Conservation (phyloP, 2,113 vertebrate genomes). For the Struthio camelus region DNA sequence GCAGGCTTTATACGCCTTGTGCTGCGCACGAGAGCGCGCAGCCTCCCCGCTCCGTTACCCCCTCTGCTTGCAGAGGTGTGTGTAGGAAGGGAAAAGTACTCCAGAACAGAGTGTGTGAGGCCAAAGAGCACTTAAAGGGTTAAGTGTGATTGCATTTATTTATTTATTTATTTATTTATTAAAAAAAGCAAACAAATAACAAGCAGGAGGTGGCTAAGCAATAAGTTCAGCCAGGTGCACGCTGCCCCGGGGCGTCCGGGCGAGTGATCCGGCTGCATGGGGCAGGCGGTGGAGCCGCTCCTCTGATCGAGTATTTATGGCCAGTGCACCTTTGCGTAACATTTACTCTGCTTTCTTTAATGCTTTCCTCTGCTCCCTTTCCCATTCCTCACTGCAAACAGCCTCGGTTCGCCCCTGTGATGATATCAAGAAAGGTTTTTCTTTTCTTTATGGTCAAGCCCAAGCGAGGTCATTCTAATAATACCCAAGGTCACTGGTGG, state of each 20-base stretch:
- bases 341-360: conserved; percentile 68
- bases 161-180: too few species aligned
- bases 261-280: conserved; percentile 53
- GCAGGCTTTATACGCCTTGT: accelerated
- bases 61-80: background rate
- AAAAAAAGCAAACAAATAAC: background rate
- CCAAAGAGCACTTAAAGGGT: background rate
- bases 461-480: conserved; percentile 89
- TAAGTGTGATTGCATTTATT: background rate
- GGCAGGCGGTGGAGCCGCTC: conserved; percentile 49
- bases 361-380: conserved; percentile 22
- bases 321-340: conserved; percentile 74
- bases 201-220: background rate
- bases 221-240: background rate
- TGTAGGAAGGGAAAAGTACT: background rate
- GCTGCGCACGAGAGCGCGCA: background rate
- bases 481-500: conserved; percentile 84
- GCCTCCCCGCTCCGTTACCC: background rate
- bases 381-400: background rate
- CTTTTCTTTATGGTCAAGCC: conserved; percentile 79
- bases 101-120: background rate
- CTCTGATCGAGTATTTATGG: conserved; percentile 80
- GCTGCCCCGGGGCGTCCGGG: conserved; percentile 33
- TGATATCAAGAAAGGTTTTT: conserved; percentile 81
- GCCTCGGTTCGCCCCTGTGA: conserved; percentile 67